phyloP scores from a whole-genome alignment of 2,113 vertebrate genomes.

The Orycteropus afer region DNA sequence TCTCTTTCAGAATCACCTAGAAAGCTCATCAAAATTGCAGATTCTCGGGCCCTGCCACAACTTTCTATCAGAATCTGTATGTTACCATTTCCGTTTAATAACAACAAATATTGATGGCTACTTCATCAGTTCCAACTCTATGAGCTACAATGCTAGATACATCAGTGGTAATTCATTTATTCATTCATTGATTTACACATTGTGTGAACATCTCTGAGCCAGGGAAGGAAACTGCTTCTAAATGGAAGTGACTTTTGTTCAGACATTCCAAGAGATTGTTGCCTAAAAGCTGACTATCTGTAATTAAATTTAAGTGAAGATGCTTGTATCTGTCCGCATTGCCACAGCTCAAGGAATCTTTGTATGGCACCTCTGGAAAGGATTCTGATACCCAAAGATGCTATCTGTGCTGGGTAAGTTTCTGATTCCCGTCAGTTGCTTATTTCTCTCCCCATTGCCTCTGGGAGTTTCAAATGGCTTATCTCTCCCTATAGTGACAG shows the following conservation, averaged over 20 bases:
- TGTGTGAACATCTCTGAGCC: background rate
- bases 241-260: background rate
- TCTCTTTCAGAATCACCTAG: background rate
- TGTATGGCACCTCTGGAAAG: background rate
- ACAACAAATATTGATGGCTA: background rate
- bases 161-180: background rate
- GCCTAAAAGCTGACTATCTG: background rate
- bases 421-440: constrained; percentile 30
- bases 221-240: background rate
- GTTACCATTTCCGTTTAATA: background rate
- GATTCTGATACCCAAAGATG: background rate
- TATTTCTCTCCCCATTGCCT: constrained; percentile 36
- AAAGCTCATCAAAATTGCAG: background rate
- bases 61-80: no score
- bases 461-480: constrained; percentile 89
- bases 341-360: background rate
- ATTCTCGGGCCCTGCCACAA: background rate
- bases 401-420: background rate
- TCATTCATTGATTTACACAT: background rate
- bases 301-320: background rate
- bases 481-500: constrained; percentile 87
- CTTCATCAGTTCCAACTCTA: background rate
- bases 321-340: accelerated
- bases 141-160: background rate
- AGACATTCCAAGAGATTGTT: background rate